These are phyloP conservation scores for Philaethria dido DNA, from an alignment of 2,888 invertebrate species.

Conservation along the genomic window DNA sequence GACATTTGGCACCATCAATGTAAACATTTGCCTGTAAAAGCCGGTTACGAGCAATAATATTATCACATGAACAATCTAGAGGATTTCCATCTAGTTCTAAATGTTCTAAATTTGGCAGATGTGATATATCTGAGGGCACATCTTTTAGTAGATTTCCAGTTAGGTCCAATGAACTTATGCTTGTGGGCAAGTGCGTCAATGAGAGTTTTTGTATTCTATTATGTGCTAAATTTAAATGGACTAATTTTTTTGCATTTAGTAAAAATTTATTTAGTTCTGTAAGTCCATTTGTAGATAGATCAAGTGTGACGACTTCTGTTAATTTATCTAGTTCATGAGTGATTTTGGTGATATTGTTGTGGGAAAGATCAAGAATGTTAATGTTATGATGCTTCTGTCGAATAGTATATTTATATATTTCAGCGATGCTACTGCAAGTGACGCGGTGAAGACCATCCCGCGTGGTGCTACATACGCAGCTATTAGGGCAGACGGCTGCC, in stretches of 20 bases:
- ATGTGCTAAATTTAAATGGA: conserved; percentile 84
- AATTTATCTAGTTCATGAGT: conserved; percentile 83
- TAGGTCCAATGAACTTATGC: conserved; percentile 85
- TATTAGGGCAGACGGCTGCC: conserved; percentile 77
- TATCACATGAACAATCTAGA: conserved; percentile 88
- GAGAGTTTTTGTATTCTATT: conserved; percentile 84
- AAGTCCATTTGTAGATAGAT: conserved; percentile 86
- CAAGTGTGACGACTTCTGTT: conserved; percentile 84
- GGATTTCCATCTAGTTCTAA: conserved; percentile 88
- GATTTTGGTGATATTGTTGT: conserved; percentile 84
- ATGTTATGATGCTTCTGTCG: conserved; percentile 80
- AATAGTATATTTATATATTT: conserved; percentile 87
- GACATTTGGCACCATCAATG: conserved; percentile 83
- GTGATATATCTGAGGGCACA: conserved; percentile 84
- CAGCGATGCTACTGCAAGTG: conserved; percentile 87
- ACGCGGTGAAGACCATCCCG: conserved; percentile 88
- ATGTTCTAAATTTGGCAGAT: conserved; percentile 82
- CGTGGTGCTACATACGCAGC: conserved; percentile 83
- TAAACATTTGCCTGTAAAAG: conserved; percentile 78
- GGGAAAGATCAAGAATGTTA: conserved; percentile 85
- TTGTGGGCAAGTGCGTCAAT: conserved; percentile 79
- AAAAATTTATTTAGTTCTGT: conserved; percentile 84
- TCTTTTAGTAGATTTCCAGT: conserved; percentile 84
- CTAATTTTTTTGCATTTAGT: conserved; percentile 81
- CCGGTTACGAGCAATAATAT: conserved; percentile 85